phyloP scores from a whole-genome alignment of 2,888 invertebrate species.

The Stenurella melanura region DNA sequence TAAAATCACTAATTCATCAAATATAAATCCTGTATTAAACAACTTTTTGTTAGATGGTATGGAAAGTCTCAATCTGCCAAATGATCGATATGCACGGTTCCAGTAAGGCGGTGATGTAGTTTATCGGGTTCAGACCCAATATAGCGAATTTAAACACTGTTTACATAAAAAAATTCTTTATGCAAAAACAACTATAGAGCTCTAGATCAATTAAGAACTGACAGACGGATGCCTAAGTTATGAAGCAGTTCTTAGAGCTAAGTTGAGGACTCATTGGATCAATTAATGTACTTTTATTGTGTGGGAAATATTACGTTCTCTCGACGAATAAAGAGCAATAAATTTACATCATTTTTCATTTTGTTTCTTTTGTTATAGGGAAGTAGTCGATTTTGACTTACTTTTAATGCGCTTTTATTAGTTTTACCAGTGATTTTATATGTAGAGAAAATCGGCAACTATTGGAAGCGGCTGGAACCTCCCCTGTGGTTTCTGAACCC shows the following conservation, averaged over 20 bases:
- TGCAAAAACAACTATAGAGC: neutral
- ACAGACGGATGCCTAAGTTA: neutral
- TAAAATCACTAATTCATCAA: neutral
- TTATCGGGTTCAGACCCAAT: neutral
- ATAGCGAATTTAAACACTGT: neutral
- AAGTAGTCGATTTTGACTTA: too few species aligned
- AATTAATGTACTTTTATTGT: neutral
- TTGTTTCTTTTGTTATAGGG: too few species aligned
- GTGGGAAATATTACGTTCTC: neutral
- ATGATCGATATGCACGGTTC: constrained; percentile 4
- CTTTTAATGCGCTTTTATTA: too few species aligned
- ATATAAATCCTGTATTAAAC: neutral
- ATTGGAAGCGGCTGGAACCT: too few species aligned
- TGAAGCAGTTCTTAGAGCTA: neutral
- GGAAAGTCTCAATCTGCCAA: neutral
- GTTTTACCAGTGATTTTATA: too few species aligned
- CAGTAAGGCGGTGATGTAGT: neutral
- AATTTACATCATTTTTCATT: too few species aligned
- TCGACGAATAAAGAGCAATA: too few species aligned
- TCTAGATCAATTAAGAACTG: neutral
- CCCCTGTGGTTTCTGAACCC: too few species aligned
- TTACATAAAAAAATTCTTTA: constrained; percentile 1
- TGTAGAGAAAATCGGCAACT: too few species aligned
- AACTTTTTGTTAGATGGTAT: constrained; percentile 5
- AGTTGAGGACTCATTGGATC: neutral